Percentiles rank a stretch among this genome's conserved stretches.
These are phyloP conservation scores for Cosmia trapezina DNA, from an alignment of 2,888 invertebrate species.

Conservation along the genomic window DNA sequence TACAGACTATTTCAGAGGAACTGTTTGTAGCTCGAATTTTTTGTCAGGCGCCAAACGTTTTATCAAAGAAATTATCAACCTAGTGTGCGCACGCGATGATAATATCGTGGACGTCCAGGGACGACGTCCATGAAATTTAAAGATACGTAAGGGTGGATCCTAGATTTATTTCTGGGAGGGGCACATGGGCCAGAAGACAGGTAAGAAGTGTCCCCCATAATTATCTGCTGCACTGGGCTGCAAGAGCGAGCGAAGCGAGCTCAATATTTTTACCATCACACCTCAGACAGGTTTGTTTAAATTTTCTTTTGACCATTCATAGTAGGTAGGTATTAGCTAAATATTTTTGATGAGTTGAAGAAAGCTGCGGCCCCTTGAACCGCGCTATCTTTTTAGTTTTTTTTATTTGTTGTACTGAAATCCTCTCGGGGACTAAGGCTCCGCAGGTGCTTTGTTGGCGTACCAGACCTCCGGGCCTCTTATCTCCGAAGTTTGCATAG, in stretches of 20 bases:
- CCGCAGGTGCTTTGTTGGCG: no score
- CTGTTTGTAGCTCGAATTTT: slow-evolving; percentile 15
- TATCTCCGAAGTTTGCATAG: no score
- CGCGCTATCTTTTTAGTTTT: neutral
- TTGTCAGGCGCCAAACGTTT: slow-evolving; percentile 7
- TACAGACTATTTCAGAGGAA: neutral
- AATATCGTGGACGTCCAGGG: neutral
- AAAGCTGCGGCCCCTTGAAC: neutral
- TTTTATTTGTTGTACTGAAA: no score
- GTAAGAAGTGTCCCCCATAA: no score
- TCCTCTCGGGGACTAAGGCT: no score
- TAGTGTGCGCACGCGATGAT: neutral
- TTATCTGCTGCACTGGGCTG: neutral
- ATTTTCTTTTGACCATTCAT: neutral
- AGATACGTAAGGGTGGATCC: no score
- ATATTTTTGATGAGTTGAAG: neutral
- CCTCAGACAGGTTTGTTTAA: neutral
- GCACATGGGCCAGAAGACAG: no score
- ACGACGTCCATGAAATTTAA: neutral
- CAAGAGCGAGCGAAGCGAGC: neutral
- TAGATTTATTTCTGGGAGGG: no score
- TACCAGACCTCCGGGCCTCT: no score
- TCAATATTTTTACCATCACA: neutral
- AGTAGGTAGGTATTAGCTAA: neutral
- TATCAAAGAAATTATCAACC: neutral